Conservation (phyloP, 2,113 vertebrate species). For the Strigops habroptila region DNA sequence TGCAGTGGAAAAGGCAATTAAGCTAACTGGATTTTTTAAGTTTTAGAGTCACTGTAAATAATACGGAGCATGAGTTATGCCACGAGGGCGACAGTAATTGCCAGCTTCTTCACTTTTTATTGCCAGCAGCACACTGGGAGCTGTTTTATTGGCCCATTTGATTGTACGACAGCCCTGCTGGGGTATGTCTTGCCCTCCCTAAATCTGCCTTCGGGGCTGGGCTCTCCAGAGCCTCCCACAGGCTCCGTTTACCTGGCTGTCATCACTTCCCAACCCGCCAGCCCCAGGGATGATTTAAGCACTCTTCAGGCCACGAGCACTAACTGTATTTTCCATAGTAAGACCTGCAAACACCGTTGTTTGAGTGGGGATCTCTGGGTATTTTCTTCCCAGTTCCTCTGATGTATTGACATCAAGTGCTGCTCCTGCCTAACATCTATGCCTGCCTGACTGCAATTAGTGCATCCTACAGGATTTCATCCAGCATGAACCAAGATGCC, state of each 20-base stretch:
- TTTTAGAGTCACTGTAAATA: constrained; percentile 60
- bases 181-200: not conserved
- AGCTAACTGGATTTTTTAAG: not conserved
- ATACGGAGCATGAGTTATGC: constrained; percentile 33
- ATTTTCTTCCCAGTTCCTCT: not conserved
- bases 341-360: not conserved
- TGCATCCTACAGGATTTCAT: not conserved
- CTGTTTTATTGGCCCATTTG: constrained; percentile 45
- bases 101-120: constrained; percentile 56
- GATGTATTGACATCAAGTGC: accelerated
- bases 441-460: not conserved
- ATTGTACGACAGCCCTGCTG: not conserved
- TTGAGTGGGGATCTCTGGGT: not conserved
- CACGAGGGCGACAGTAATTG: not conserved
- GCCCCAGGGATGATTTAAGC: not conserved
- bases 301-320: not conserved
- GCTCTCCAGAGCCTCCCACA: not conserved
- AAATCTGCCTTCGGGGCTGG: not conserved
- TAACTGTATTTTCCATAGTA: accelerated
- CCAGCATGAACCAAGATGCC: accelerated
- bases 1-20: not conserved
- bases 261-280: not conserved
- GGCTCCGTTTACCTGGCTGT: not conserved
- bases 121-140: constrained; percentile 10
- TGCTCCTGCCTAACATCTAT: not conserved